A percentile compares a stretch with the other conserved stretches of the same genome.
Evolutionary conservation across 1,140 invertebrate species (phyloP).

Genomic region (Papilio aristodemus): DNA sequence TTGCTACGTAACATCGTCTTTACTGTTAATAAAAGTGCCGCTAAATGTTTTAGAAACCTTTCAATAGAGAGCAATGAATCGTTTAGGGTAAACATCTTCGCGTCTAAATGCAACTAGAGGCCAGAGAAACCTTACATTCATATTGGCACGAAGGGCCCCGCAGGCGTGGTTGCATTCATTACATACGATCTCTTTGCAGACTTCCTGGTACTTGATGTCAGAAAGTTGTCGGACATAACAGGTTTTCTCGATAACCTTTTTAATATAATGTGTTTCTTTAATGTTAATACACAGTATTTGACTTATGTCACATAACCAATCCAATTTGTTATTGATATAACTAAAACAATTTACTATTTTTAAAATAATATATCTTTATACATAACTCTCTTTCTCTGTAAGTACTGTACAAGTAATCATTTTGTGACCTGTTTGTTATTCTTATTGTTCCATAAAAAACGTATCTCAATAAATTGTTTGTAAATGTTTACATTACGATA

Average conservation of each 20-base stretch:
- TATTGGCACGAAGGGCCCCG: slow-evolving; percentile 44
- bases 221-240: slow-evolving; percentile 37
- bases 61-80: slow-evolving; percentile 8
- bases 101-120: slow-evolving; percentile 51
- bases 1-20: not conserved
- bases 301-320: too few species aligned
- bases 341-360: too few species aligned
- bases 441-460: not conserved
- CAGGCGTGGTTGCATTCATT: slow-evolving; percentile 50
- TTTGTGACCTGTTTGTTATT: not conserved
- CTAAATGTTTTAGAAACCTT: not conserved
- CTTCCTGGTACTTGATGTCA: slow-evolving; percentile 53
- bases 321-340: too few species aligned
- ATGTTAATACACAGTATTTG: not conserved
- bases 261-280: not conserved
- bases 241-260: slow-evolving; percentile 30
- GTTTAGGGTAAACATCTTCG: slow-evolving; percentile 20
- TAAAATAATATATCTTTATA: too few species aligned
- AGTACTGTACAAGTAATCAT: too few species aligned
- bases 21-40: not conserved
- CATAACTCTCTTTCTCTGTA: too few species aligned
- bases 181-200: slow-evolving; percentile 50
- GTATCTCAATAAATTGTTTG: not conserved
- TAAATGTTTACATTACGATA: slow-evolving; percentile 10
- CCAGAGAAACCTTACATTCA: slow-evolving; percentile 46